phyloP scores from a whole-genome alignment of 2,113 vertebrate species.

The Clarias magur region DNA sequence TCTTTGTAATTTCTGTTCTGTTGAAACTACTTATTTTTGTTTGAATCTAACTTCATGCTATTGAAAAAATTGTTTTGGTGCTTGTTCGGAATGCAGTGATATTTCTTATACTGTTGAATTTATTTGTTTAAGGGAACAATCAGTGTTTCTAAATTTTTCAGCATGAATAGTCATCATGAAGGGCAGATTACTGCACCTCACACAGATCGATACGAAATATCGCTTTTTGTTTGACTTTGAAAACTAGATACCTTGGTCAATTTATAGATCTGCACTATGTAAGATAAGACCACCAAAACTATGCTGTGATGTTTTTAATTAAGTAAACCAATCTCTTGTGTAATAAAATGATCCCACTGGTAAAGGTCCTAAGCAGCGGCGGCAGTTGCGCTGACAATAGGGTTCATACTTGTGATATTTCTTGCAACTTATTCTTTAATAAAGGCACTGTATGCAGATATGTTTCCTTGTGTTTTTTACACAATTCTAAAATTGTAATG shows the following conservation, averaged over 20 bases:
- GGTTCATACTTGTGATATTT: conserved; percentile 3
- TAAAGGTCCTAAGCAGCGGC: neutral
- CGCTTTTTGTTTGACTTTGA: neutral
- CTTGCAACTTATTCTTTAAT: conserved; percentile 20
- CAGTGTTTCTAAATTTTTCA: neutral
- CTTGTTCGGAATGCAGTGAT: neutral
- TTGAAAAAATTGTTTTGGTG: neutral
- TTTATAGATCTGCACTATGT: neutral
- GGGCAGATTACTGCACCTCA: neutral
- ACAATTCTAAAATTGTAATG: too few species aligned
- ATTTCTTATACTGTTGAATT: neutral
- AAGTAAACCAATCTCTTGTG: neutral
- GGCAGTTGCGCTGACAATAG: neutral
- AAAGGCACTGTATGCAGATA: conserved; percentile 5
- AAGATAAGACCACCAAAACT: neutral
- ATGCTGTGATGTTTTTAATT: neutral
- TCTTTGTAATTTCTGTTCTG: neutral
- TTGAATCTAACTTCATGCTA: neutral
- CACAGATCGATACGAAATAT: neutral
- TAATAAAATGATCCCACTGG: neutral
- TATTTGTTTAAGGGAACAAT: neutral
- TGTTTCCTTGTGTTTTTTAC: neutral
- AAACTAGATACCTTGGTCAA: neutral
- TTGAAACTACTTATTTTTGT: neutral
- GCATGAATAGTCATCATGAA: neutral